phyloP scores from a whole-genome alignment of 2,797 vertebrate genomes.

The Sitta carolinensis region DNA sequence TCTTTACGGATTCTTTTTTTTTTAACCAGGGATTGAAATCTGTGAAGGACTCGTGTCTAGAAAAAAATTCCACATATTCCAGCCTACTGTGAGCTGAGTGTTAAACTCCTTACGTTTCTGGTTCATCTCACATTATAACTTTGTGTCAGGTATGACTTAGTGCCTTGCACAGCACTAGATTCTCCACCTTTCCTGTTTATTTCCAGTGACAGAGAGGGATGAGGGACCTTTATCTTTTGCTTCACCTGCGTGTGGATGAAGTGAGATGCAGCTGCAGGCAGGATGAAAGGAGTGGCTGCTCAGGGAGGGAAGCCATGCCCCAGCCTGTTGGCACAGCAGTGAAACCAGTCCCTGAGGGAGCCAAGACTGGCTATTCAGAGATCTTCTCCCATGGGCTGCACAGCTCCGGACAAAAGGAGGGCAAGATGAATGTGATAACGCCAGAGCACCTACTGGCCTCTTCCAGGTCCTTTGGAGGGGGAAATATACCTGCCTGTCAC shows the following conservation, averaged over 20 bases:
- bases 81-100: not conserved
- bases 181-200: not conserved
- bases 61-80: not conserved
- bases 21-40: not conserved
- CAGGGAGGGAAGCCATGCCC: not conserved
- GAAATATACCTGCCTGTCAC: too few species aligned
- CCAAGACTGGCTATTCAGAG: not conserved
- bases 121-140: not conserved
- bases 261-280: not conserved
- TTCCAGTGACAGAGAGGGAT: not conserved
- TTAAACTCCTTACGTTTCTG: not conserved
- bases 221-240: not conserved
- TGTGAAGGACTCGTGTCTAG: not conserved
- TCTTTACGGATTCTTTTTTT: not conserved
- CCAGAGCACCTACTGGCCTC: not conserved
- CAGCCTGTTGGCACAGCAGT: accelerated
- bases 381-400: not conserved
- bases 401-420: not conserved
- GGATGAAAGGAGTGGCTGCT: not conserved
- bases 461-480: not conserved
- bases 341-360: not conserved
- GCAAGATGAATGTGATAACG: not conserved
- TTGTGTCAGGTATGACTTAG: not conserved
- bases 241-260: not conserved
- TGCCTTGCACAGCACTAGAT: not conserved